Evolutionary conservation across 2,113 vertebrate species (phyloP).

Genomic region (Pungitius pungitius): DNA sequence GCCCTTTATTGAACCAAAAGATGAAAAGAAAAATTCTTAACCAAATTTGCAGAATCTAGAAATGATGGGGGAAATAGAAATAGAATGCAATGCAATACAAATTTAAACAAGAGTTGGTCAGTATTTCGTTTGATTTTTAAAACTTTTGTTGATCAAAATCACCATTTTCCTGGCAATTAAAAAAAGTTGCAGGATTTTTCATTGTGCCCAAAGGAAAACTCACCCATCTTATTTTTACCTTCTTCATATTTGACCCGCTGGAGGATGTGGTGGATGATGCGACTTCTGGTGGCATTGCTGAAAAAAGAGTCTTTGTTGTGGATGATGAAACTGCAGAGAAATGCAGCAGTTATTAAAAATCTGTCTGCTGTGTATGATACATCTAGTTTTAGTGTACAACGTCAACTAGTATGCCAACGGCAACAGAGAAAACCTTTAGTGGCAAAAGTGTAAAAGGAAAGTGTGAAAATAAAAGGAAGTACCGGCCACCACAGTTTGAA

Average conservation of each 20-base stretch:
- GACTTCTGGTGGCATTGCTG: constrained; percentile 93
- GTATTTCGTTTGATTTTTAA: not conserved
- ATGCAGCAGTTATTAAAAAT: constrained; percentile 45
- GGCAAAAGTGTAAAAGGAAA: constrained; percentile 7
- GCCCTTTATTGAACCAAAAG: not conserved
- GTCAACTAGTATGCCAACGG: not conserved
- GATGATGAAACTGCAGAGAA: constrained; percentile 89
- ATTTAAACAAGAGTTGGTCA: not conserved
- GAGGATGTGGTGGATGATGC: constrained; percentile 94
- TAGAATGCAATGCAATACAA: not conserved
- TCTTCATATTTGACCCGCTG: constrained; percentile 96
- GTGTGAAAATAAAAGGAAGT: not conserved
- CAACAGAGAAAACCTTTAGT: not conserved
- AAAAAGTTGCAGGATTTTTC: not conserved
- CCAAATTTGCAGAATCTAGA: not conserved
- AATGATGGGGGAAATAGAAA: not conserved
- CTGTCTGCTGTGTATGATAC: not conserved
- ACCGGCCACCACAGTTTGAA: not conserved
- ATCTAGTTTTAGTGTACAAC: not conserved
- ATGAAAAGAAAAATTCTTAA: not conserved
- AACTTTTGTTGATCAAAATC: not conserved
- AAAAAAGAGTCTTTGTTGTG: constrained; percentile 98
- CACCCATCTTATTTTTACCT: constrained; percentile 95
- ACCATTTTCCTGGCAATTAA: not conserved
- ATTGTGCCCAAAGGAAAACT: constrained; percentile 51